These are phyloP conservation scores for Musca vetustissima DNA, from an alignment of 1,140 invertebrate genomes.

Conservation along the genomic window DNA sequence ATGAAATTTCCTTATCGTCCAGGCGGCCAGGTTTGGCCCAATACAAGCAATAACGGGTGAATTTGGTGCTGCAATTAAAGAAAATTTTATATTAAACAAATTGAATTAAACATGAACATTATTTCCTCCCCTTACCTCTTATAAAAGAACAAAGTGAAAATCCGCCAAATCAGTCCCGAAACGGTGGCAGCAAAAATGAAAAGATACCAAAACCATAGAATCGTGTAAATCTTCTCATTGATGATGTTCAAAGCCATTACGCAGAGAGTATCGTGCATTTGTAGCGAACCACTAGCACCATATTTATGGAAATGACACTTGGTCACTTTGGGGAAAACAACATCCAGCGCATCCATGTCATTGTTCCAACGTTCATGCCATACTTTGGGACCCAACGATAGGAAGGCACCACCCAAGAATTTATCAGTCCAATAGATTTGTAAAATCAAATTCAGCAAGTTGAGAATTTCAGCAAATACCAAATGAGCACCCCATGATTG, in stretches of 20 bases:
- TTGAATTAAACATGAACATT: too few relatives aligned
- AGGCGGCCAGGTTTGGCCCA: conserved; percentile 65
- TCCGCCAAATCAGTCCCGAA: conserved; percentile 64
- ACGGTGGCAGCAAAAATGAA: conserved; percentile 67
- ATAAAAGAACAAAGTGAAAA: conserved; percentile 61
- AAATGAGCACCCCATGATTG: conserved; percentile 72
- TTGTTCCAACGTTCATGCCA: conserved; percentile 58
- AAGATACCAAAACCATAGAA: conserved; percentile 84
- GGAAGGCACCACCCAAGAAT: conserved; percentile 76
- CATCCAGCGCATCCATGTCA: conserved; percentile 66
- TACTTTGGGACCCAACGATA: conserved; percentile 67
- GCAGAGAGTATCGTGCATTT: conserved; percentile 77
- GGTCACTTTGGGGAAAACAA: conserved; percentile 79
- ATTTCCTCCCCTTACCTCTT: conserved; percentile 57
- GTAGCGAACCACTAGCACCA: conserved; percentile 69
- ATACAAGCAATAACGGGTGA: conserved; percentile 61
- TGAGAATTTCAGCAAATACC: conserved; percentile 71
- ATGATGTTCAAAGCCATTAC: conserved; percentile 83
- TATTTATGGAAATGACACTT: conserved; percentile 79
- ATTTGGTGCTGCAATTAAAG: conserved; percentile 53
- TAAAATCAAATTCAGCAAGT: conserved; percentile 68
- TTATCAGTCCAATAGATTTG: conserved; percentile 78
- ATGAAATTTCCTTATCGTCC: conserved; percentile 64
- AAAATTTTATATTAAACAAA: conserved; percentile 33
- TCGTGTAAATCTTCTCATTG: conserved; percentile 83